Evolutionary conservation across 2,113 vertebrate genomes (phyloP).

Genomic region (Clarias macrocephalus): DNA sequence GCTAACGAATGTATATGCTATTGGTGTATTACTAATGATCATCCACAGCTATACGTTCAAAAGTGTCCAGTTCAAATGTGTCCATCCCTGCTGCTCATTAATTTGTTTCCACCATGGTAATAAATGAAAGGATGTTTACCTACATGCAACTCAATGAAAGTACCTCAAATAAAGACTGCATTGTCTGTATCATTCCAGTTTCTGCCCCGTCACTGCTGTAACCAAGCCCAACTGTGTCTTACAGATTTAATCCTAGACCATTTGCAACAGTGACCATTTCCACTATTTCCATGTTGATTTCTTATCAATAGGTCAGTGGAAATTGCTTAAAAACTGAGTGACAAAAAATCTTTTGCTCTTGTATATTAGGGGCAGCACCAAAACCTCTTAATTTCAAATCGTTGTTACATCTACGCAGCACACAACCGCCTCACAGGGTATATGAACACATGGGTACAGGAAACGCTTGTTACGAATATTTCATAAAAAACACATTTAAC

Average conservation of each 20-base stretch:
- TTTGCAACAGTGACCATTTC: neutral
- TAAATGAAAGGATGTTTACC: too few species aligned
- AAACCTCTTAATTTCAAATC: neutral
- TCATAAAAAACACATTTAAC: neutral
- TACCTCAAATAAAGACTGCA: neutral
- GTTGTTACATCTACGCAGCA: neutral
- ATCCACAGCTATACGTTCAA: too few species aligned
- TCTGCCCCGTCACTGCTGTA: neutral
- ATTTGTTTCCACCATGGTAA: too few species aligned
- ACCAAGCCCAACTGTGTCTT: neutral
- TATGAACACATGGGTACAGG: neutral
- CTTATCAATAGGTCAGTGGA: neutral
- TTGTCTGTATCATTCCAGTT: neutral
- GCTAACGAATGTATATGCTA: too few species aligned
- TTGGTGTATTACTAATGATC: too few species aligned
- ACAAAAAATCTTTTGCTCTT: neutral
- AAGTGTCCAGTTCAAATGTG: too few species aligned
- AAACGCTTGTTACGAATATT: neutral
- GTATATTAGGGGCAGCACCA: too few species aligned
- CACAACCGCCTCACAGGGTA: neutral
- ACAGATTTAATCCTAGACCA: neutral
- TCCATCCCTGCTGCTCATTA: too few species aligned
- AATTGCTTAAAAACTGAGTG: neutral
- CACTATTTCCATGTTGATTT: neutral
- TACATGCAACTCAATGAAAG: neutral